Percentiles rank a stretch among this genome's conserved stretches.
These are phyloP conservation scores for Amphiura filiformis DNA, from an alignment of 35 echinoderm and acorn worm species.

Conservation along the genomic window DNA sequence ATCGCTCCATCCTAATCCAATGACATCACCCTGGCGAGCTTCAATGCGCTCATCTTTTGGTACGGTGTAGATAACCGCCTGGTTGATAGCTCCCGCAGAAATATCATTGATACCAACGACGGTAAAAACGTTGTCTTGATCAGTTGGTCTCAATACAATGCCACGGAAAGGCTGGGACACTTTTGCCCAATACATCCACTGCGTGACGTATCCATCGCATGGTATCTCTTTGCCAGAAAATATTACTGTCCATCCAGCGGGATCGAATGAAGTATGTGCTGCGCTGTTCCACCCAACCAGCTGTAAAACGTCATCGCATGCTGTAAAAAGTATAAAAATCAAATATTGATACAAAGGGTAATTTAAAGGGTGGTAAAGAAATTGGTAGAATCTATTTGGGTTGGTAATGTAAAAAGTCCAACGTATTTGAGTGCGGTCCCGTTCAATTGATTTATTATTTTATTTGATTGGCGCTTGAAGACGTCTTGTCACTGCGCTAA, in stretches of 20 bases:
- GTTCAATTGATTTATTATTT: too few species aligned
- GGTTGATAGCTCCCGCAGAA: not conserved
- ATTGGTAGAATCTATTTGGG: too few species aligned
- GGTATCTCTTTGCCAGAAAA: not conserved
- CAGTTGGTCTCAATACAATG: not conserved
- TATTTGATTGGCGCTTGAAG: too few species aligned
- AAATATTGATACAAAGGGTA: too few species aligned
- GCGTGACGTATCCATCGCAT: not conserved
- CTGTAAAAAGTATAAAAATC: too few species aligned
- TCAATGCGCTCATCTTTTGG: not conserved
- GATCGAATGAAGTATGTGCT: not conserved
- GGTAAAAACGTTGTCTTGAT: not conserved
- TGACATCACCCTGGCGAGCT: not conserved
- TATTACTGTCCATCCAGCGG: not conserved
- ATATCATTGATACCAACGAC: not conserved
- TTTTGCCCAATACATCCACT: not conserved
- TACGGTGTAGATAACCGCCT: not conserved
- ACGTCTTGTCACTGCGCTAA: too few species aligned
- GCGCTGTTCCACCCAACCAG: not conserved
- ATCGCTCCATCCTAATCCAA: not conserved
- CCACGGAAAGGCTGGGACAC: not conserved
- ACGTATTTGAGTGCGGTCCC: too few species aligned
- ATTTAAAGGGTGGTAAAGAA: too few species aligned
- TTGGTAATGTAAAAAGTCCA: too few species aligned
- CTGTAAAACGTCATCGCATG: too few species aligned